Conservation (phyloP, 2,797 vertebrate species). For the Pseudotriccus pelzelni region DNA sequence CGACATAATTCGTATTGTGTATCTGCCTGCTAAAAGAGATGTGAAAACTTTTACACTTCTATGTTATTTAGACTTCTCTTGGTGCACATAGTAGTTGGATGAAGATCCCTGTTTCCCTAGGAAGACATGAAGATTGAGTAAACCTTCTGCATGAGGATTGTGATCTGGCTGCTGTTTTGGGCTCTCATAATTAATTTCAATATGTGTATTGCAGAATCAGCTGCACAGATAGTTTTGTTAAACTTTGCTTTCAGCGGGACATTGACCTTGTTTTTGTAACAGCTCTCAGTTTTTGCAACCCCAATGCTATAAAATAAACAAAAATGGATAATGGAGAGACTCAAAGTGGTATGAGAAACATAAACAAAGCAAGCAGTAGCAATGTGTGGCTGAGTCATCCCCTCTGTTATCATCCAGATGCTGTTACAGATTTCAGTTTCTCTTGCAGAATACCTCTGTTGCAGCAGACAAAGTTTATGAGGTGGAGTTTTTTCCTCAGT, state of each 20-base stretch:
- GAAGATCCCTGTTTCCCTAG: not conserved
- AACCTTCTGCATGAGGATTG: not conserved
- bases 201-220: not conserved
- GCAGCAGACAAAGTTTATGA: not conserved
- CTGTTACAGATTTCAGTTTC: conserved; percentile 22
- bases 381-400: conserved; percentile 39
- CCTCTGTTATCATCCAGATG: conserved; percentile 50
- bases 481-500: not conserved
- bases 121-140: not conserved
- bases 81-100: not conserved
- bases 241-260: not conserved
- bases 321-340: conserved; percentile 33
- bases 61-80: not conserved
- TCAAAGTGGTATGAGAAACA: conserved; percentile 37
- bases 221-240: conserved; percentile 13
- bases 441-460: conserved; percentile 14
- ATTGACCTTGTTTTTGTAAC: conserved; percentile 47
- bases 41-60: not conserved
- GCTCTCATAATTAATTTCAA: not conserved
- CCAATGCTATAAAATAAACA: conserved; percentile 27
- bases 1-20: not conserved
- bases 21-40: not conserved
- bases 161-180: not conserved
- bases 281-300: conserved; percentile 41
- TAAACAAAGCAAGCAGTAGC: conserved; percentile 55